These are phyloP conservation scores for Abrostola tripartita DNA, from an alignment of 2,888 invertebrate genomes.

Conservation along the genomic window DNA sequence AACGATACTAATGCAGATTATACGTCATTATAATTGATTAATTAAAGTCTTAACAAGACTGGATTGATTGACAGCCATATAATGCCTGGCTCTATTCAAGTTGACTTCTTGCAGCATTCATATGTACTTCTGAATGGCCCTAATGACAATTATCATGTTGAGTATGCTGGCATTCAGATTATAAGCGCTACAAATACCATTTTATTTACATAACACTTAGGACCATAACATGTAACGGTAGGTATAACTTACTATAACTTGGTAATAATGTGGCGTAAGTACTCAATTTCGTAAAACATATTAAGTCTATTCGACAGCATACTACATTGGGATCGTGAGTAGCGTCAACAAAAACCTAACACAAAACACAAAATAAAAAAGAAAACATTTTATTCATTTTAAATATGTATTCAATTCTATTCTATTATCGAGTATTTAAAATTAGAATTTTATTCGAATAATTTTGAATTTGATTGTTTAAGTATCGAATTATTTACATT, in stretches of 20 bases:
- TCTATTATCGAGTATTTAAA: slow-evolving; percentile 15
- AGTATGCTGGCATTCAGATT: slow-evolving; percentile 17
- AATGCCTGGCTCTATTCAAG: slow-evolving; percentile 30
- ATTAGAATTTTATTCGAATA: slow-evolving; percentile 13
- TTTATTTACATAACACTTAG: slow-evolving; percentile 13
- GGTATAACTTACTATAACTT: slow-evolving; percentile 40
- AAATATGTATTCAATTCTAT: slow-evolving; percentile 18
- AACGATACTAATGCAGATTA: slow-evolving; percentile 28
- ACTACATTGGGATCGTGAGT: slow-evolving; percentile 39
- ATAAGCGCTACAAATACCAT: background rate
- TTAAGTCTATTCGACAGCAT: slow-evolving; percentile 40
- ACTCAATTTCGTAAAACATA: slow-evolving; percentile 42
- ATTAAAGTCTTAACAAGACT: slow-evolving; percentile 28
- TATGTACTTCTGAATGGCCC: slow-evolving; percentile 25
- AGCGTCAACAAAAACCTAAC: slow-evolving; percentile 35
- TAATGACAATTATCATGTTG: slow-evolving; percentile 8
- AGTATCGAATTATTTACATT: slow-evolving; percentile 18
- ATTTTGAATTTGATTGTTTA: slow-evolving; percentile 27
- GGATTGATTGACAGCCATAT: slow-evolving; percentile 40
- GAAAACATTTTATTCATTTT: slow-evolving; percentile 11
- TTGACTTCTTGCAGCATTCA: slow-evolving; percentile 21
- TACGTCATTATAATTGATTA: slow-evolving; percentile 44
- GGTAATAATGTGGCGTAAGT: slow-evolving; percentile 33
- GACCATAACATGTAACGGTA: slow-evolving; percentile 2
- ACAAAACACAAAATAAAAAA: slow-evolving; percentile 30